Evolutionary conservation across 2,888 invertebrate species (phyloP), one percentile per base, ranked within the genome.

Genomic region (Euphydryas editha): DNA sequence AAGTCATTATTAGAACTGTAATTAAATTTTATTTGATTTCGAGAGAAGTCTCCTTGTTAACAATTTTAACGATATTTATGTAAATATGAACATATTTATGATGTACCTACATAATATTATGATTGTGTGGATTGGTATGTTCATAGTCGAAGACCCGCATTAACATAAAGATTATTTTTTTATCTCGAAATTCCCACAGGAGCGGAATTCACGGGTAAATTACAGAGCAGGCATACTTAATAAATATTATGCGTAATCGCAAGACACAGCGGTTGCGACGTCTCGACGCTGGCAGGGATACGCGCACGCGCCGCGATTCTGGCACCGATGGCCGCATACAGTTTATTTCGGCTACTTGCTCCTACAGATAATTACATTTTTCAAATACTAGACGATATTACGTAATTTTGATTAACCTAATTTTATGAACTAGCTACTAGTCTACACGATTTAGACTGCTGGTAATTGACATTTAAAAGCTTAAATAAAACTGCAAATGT

Each of bases 311-410:
- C 73, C 68, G 63, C 63, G 69, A 68, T 76, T 77, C 87, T 88
- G 87, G 86, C 85, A 87, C 78, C 72, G 68, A 69, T 77, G 77
- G 74, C 78, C 81, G 73, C 78, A 79, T 77, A 77, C 77, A 81
- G 81, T 85, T 88, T 88, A 90, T 88, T 90, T 89, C 82, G 80
- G 86, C 83, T 79, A 78, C 80, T 72, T 77, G 79, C 82, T 51
- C 75, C 78, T 78, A 82, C 80, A 81, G 85, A 88, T 86, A 85
- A 87, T 85, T 78, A 82, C 71, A 88, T 88, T 87, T 86, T 85
- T 83, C 77, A 81, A 86, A 89, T 89, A 87, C 88, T 88, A 90
- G 86, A 88, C 87, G 74, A 76, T 71, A 72, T 83, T 82, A 81
- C 80, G 81, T 76, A 81, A 82, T 71, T 76, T 76, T 77, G 78